Percentiles rank a stretch among this genome's conserved stretches.
phyloP scores from a whole-genome alignment of 2,797 vertebrate genomes.

The Leptodactylus fallax region DNA sequence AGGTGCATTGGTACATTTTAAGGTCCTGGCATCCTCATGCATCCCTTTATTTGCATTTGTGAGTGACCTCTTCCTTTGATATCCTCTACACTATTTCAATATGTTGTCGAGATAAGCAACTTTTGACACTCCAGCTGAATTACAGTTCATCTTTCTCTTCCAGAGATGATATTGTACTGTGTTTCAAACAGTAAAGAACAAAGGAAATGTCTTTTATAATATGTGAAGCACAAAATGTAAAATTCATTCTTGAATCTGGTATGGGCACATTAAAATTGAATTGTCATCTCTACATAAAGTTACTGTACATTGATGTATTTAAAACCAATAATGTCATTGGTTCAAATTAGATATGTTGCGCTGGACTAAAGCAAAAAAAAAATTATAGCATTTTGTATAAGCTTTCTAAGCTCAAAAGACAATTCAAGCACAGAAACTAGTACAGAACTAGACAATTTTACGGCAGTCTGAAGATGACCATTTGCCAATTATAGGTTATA shows the following conservation, averaged over 20 bases:
- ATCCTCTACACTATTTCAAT: constrained; percentile 39
- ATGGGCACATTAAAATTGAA: background rate
- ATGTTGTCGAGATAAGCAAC: constrained; percentile 54
- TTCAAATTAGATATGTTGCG: background rate
- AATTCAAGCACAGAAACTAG: background rate
- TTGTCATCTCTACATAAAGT: background rate
- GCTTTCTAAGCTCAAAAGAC: background rate
- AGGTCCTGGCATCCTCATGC: constrained; percentile 29
- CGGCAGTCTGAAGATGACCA: background rate
- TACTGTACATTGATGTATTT: background rate
- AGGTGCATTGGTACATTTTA: constrained; percentile 38
- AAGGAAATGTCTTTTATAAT: constrained; percentile 27
- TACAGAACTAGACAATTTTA: background rate
- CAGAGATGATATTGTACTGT: constrained; percentile 19
- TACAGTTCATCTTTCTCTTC: background rate
- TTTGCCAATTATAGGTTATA: background rate
- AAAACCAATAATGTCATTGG: too few relatives aligned
- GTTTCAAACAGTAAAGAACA: constrained; percentile 35
- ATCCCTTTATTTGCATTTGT: constrained; percentile 48
- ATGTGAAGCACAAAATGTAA: constrained; percentile 4
- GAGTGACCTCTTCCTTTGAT: constrained; percentile 47
- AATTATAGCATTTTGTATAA: background rate
- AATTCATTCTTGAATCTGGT: background rate
- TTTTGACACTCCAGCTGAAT: constrained; percentile 48
- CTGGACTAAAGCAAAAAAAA: background rate